These are phyloP conservation scores for Manduca sexta DNA, from an alignment of 1,140 invertebrate genomes.

Conservation along the genomic window DNA sequence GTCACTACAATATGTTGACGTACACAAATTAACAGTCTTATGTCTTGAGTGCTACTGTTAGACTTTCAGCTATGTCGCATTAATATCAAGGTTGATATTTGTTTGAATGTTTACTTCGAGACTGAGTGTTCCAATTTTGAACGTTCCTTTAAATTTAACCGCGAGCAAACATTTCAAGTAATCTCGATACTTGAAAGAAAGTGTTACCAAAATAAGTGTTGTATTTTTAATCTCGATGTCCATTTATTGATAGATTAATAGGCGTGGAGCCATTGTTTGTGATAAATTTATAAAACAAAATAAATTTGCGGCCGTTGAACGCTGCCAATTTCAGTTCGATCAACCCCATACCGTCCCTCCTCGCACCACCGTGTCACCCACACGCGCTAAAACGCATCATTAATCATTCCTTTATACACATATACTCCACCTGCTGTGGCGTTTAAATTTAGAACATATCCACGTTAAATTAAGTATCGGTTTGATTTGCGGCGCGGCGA, in stretches of 20 bases:
- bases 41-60: background rate
- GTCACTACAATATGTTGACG: conserved; percentile 4
- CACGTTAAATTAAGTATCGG: conserved; percentile 26
- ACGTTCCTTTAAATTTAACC: conserved; percentile 19
- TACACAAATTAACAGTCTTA: conserved; percentile 4
- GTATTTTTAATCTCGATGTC: background rate
- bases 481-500: conserved; percentile 18
- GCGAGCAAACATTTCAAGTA: conserved; percentile 1
- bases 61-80: conserved; percentile 14
- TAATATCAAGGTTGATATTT: conserved; percentile 15
- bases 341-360: conserved; percentile 39
- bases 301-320: conserved; percentile 49
- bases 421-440: conserved; percentile 17
- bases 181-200: background rate
- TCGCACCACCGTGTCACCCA: conserved; percentile 26
- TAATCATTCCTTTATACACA: conserved; percentile 52
- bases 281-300: conserved; percentile 34
- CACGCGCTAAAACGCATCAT: conserved; percentile 44
- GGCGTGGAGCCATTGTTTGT: conserved; percentile 14
- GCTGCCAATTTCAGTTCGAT: conserved; percentile 61
- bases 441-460: conserved; percentile 40
- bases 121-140: conserved; percentile 33
- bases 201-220: background rate
- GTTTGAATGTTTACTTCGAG: conserved; percentile 12
- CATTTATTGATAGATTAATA: background rate